Percentiles rank a stretch among this genome's conserved stretches.
These are phyloP conservation scores for Laupala kohalensis DNA, from an alignment of 1,140 invertebrate species.

Conservation along the genomic window DNA sequence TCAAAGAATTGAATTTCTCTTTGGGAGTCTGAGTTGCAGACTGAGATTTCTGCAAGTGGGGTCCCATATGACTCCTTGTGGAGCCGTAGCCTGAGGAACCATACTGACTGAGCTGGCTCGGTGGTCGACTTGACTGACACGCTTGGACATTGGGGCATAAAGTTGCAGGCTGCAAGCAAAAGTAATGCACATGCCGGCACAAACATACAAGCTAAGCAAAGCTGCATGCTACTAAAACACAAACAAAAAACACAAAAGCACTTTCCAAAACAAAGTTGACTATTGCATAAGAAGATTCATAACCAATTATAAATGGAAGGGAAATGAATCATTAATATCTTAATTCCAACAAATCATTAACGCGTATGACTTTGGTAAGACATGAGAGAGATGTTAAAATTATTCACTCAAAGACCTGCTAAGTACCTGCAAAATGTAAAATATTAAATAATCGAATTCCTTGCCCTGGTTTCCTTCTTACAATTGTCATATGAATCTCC, in stretches of 20 bases:
- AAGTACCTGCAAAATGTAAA: too few relatives aligned
- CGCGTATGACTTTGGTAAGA: too few relatives aligned
- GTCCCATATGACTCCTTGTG: constrained; percentile 38
- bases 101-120: constrained; percentile 35
- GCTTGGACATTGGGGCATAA: constrained; percentile 11
- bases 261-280: background rate
- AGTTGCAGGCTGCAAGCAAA: constrained; percentile 14
- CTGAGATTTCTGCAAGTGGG: constrained; percentile 21
- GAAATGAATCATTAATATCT: too few relatives aligned
- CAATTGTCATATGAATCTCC: too few relatives aligned
- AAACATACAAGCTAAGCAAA: constrained; percentile 11
- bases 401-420: too few relatives aligned
- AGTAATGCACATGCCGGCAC: constrained; percentile 15
- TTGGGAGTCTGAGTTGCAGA: background rate
- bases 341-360: too few relatives aligned
- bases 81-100: constrained; percentile 45
- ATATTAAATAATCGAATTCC: too few relatives aligned
- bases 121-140: constrained; percentile 26
- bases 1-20: constrained; percentile 8
- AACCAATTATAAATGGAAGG: too few relatives aligned
- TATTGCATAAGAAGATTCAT: too few relatives aligned
- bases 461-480: too few relatives aligned
- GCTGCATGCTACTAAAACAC: background rate
- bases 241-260: constrained; percentile 5
- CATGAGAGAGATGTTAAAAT: too few relatives aligned